These are phyloP conservation scores for Micronycteris hirsuta DNA, from an alignment of 2,113 vertebrate genomes.

Conservation along the genomic window DNA sequence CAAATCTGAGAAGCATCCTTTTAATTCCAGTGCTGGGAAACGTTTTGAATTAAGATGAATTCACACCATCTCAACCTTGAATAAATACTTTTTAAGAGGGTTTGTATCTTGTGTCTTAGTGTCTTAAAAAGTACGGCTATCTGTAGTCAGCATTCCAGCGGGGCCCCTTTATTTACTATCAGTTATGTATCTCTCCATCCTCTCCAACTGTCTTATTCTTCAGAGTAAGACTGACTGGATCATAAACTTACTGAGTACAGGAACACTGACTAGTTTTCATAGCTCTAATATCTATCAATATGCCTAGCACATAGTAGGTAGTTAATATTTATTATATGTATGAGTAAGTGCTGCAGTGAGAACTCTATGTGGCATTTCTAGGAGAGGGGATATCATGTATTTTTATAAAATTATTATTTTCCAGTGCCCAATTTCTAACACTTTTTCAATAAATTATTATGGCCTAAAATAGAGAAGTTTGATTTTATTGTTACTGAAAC, in stretches of 20 bases:
- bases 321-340: neutral
- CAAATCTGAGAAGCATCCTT: neutral
- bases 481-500: neutral
- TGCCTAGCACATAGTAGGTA: neutral
- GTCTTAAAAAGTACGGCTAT: neutral
- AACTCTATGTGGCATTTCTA: neutral
- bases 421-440: neutral
- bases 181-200: neutral
- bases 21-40: neutral
- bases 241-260: neutral
- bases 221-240: neutral
- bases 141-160: neutral
- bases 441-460: neutral
- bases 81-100: neutral
- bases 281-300: neutral
- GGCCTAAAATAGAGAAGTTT: neutral
- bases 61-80: neutral
- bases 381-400: neutral
- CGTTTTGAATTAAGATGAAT: neutral
- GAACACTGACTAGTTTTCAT: neutral
- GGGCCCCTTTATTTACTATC: neutral
- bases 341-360: neutral
- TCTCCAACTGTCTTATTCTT: neutral
- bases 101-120: neutral
- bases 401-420: neutral